Evolutionary conservation across 2,797 vertebrate genomes (phyloP).

Genomic region (Aulostomus chinensis): DNA sequence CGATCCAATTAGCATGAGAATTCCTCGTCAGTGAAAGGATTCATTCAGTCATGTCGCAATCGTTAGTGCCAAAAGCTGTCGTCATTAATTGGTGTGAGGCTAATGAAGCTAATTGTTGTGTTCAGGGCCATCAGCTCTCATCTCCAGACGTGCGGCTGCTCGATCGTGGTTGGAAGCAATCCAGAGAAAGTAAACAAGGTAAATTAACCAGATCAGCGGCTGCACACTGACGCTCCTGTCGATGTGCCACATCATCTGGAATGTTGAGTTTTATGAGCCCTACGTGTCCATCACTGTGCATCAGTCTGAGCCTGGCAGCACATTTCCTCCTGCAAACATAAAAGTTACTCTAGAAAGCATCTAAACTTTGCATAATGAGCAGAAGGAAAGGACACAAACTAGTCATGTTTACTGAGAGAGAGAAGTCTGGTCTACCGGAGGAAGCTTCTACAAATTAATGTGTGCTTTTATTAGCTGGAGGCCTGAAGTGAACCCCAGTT

Average conservation of each 20-base stretch:
- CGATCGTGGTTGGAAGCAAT: slow-evolving; percentile 96
- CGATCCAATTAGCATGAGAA: too few relatives aligned
- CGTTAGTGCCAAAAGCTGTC: slow-evolving; percentile 16
- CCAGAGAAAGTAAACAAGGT: slow-evolving; percentile 99
- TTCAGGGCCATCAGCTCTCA: slow-evolving; percentile 96
- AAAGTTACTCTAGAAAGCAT: too few relatives aligned
- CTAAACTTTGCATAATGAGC: too few relatives aligned
- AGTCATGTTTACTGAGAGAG: neutral
- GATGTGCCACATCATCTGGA: neutral
- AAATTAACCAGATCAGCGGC: slow-evolving; percentile 33
- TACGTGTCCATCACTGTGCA: too few relatives aligned
- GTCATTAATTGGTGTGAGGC: slow-evolving; percentile 8
- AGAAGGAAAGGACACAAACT: neutral
- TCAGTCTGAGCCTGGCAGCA: too few relatives aligned
- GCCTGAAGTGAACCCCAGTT: slow-evolving; percentile 9
- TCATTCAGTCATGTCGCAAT: neutral
- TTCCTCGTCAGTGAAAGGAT: neutral
- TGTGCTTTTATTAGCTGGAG: slow-evolving; percentile 12
- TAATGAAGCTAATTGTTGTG: slow-evolving; percentile 17
- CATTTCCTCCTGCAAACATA: too few relatives aligned
- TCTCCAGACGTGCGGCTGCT: slow-evolving; percentile 97
- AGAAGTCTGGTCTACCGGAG: neutral
- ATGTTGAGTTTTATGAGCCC: neutral
- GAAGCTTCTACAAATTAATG: slow-evolving; percentile 1
- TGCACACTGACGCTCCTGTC: neutral